These are phyloP conservation scores for Xestia c-nigrum DNA, from an alignment of 2,888 invertebrate genomes.

Conservation along the genomic window DNA sequence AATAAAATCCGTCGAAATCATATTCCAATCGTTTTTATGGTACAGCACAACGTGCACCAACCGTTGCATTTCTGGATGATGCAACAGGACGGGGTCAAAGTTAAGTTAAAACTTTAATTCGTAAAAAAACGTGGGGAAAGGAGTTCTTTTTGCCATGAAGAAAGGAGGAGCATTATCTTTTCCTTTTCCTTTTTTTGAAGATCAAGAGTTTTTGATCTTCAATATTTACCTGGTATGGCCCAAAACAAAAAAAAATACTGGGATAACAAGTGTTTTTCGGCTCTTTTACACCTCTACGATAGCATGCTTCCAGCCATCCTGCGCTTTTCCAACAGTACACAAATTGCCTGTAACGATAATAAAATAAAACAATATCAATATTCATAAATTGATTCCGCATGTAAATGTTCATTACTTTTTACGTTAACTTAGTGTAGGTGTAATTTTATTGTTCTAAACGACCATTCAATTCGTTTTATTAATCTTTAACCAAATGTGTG, in stretches of 20 bases:
- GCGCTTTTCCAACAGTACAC: not conserved
- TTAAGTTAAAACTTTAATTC: not conserved
- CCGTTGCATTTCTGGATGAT: not conserved
- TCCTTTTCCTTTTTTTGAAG: no score
- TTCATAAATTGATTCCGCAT: slow-evolving; percentile 10
- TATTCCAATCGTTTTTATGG: not conserved
- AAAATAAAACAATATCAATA: slow-evolving; percentile 12
- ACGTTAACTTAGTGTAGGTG: slow-evolving; percentile 5
- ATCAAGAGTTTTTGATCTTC: not conserved
- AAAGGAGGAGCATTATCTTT: no score
- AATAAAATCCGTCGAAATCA: no score
- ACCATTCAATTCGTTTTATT: slow-evolving; percentile 32
- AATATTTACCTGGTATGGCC: not conserved
- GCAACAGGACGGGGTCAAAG: not conserved
- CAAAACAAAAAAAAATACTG: not conserved
- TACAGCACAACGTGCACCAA: not conserved
- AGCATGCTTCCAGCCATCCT: not conserved
- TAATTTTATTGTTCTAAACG: slow-evolving; percentile 1
- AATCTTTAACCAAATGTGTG: slow-evolving; percentile 3
- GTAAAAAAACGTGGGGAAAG: not conserved
- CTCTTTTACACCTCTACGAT: not conserved
- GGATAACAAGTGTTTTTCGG: not conserved
- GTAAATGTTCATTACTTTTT: slow-evolving; percentile 25
- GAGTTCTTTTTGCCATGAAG: no score
- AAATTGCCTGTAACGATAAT: not conserved